Evolutionary conservation across 2,888 invertebrate genomes (phyloP).

Genomic region (Sicus ferrugineus): DNA sequence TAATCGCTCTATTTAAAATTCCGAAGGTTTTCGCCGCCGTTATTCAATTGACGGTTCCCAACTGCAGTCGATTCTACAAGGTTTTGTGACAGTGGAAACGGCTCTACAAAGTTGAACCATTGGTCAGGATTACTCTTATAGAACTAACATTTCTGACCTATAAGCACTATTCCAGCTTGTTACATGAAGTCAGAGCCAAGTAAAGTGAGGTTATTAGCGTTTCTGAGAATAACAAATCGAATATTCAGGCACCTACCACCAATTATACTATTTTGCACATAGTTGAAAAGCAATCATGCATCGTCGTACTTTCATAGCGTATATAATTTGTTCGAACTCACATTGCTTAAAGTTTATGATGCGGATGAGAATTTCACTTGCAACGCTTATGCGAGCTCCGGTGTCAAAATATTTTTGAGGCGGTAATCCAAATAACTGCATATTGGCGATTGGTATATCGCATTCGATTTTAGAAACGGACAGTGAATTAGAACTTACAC

Average conservation of each 20-base stretch:
- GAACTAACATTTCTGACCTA: conserved; percentile 40
- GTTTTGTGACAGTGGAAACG: conserved; percentile 29
- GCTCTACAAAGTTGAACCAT: conserved; percentile 33
- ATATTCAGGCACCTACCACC: conserved; percentile 38
- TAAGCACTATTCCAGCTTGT: conserved; percentile 36
- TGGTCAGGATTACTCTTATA: conserved; percentile 29
- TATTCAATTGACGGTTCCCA: background rate
- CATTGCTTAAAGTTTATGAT: conserved; percentile 35
- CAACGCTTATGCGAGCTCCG: conserved; percentile 41
- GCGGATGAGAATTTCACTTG: conserved; percentile 35
- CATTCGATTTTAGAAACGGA: background rate
- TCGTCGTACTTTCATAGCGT: conserved; percentile 31
- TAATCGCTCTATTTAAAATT: background rate
- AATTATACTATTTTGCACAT: conserved; percentile 34
- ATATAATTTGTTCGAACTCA: conserved; percentile 18
- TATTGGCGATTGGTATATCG: conserved; percentile 8
- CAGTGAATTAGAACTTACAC: background rate
- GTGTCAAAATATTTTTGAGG: conserved; percentile 40
- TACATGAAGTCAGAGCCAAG: conserved; percentile 39
- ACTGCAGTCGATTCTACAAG: conserved; percentile 24
- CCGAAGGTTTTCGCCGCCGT: background rate
- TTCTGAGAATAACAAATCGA: conserved; percentile 36
- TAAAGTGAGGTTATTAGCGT: conserved; percentile 37
- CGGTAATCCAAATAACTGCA: conserved; percentile 35
- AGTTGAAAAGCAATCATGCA: conserved; percentile 31